These are phyloP conservation scores for Phalacrocorax brasilianus DNA, from an alignment of 2,113 vertebrate genomes.

Conservation along the genomic window DNA sequence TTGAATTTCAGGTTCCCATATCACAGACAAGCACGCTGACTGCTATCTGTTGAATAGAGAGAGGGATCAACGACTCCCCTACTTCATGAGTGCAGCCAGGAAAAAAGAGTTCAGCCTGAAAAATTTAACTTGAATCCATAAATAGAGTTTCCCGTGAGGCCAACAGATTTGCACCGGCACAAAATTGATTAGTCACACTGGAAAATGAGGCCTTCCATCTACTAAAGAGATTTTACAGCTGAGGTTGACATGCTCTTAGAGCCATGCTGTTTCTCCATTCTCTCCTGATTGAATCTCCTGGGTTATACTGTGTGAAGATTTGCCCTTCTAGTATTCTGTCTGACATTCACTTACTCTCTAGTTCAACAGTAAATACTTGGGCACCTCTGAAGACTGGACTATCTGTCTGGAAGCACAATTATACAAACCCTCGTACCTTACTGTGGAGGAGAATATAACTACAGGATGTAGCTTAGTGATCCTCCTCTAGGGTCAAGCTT, in stretches of 20 bases:
- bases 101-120: background rate
- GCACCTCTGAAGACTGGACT: background rate
- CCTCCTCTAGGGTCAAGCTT: background rate
- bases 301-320: background rate
- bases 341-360: background rate
- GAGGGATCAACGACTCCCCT: background rate
- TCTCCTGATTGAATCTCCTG: background rate
- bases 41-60: background rate
- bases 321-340: background rate
- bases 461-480: background rate
- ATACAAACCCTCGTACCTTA: background rate
- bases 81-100: background rate
- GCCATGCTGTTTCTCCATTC: background rate
- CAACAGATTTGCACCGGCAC: background rate
- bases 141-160: background rate
- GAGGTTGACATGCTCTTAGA: background rate
- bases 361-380: background rate
- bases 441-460: background rate
- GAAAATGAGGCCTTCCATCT: background rate
- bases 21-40: background rate
- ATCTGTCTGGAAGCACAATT: background rate
- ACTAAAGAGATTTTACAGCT: conserved; percentile 19
- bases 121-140: background rate
- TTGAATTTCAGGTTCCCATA: background rate
- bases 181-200: conserved; percentile 32